phyloP scores from a whole-genome alignment of 2,888 invertebrate genomes.

The Sabatieria punctata region DNA sequence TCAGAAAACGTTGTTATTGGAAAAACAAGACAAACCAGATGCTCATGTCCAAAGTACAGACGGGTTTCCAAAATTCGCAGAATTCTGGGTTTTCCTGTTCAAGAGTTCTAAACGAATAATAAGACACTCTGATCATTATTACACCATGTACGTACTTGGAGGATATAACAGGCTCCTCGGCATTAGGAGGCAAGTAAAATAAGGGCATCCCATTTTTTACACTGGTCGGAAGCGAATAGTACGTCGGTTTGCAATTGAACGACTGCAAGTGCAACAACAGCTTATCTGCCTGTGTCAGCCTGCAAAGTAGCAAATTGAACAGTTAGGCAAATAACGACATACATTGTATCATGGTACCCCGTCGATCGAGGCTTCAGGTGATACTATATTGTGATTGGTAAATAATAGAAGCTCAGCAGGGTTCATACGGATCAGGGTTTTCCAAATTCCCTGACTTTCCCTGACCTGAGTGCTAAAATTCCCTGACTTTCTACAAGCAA shows the following conservation, averaged over 20 bases:
- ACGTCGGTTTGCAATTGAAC: constrained; percentile 44
- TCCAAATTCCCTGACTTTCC: no score
- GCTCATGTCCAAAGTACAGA: constrained; percentile 50
- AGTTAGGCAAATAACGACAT: no score
- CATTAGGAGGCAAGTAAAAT: constrained; percentile 42
- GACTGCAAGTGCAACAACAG: constrained; percentile 53
- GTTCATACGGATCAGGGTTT: no score
- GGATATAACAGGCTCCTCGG: constrained; percentile 25
- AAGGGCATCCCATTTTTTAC: constrained; percentile 52
- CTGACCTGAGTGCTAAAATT: no score
- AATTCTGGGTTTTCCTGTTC: constrained; percentile 42
- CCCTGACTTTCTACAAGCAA: no score
- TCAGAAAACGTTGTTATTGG: no score
- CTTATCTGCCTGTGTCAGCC: constrained; percentile 47
- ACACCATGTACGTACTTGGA: constrained; percentile 23
- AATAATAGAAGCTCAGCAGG: no score
- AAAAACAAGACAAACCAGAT: constrained; percentile 32
- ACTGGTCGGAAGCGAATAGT: constrained; percentile 52
- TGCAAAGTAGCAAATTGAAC: constrained; percentile 17
- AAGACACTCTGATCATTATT: constrained; percentile 4
- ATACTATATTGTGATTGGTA: no score
- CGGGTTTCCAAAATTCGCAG: constrained; percentile 53
- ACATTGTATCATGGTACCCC: no score
- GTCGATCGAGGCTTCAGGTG: no score
- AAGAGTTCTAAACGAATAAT: constrained; percentile 14